Percentiles rank a stretch among this genome's conserved stretches.
These are phyloP conservation scores for Idaea biselata DNA, from an alignment of 2,888 invertebrate species.

Conservation along the genomic window DNA sequence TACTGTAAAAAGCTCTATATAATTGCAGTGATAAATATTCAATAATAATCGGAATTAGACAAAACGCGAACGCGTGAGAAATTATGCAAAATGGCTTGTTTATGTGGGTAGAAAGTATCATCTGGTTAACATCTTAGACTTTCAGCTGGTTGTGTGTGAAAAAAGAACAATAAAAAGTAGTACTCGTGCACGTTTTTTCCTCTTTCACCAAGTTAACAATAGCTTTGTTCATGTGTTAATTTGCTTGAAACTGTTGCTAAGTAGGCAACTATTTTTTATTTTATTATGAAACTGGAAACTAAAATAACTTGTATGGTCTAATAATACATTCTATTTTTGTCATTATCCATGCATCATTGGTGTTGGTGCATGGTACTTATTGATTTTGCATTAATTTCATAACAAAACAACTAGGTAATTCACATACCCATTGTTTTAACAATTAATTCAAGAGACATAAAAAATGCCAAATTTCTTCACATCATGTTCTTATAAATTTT, in stretches of 20 bases:
- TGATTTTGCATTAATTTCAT: not conserved
- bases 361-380: not conserved
- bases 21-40: slow-evolving; percentile 16
- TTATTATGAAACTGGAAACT: not conserved
- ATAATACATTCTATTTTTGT: slow-evolving; percentile 15
- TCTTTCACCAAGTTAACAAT: slow-evolving; percentile 6
- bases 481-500: not conserved
- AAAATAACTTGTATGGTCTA: slow-evolving; percentile 12
- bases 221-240: not conserved
- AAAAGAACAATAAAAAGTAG: slow-evolving; percentile 40
- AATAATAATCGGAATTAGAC: slow-evolving; percentile 19
- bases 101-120: slow-evolving; percentile 64
- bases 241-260: not conserved
- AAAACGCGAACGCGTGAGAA: slow-evolving; percentile 34
- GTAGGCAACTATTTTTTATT: slow-evolving; percentile 2
- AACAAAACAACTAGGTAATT: not conserved
- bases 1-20: slow-evolving; percentile 32
- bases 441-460: not conserved
- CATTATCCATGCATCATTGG: slow-evolving; percentile 4
- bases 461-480: not conserved
- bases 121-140: slow-evolving; percentile 44
- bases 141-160: slow-evolving; percentile 34
- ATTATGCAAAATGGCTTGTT: slow-evolving; percentile 33
- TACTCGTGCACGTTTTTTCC: slow-evolving; percentile 12
- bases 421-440: not conserved